Evolutionary conservation across 1,140 invertebrate species (phyloP), one percentile per base, ranked within the genome.

Genomic region (Hycleus phaleratus): DNA sequence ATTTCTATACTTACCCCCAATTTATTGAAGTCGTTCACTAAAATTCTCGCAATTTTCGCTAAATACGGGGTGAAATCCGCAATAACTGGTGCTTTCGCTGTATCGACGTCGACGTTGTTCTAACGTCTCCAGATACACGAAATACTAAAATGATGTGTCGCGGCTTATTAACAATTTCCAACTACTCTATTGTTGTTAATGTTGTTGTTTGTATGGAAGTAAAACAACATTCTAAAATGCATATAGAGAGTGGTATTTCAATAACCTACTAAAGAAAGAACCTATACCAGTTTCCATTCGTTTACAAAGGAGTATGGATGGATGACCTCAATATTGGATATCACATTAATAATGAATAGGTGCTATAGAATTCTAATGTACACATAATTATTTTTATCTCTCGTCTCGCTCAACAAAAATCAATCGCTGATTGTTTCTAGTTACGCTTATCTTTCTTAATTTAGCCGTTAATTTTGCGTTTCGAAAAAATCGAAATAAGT

Each of bases 191-290:
- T 11, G 46, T 26, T 24, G 7, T 4, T 32, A 48, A 26, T 48
- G 12, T 38, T 48, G 25, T n/a, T 48, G 25, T n/a, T 25, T 24
- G 3, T 4, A 3, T 6, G 40, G 11, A 11, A 42, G 9, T 11
- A 42, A 42, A 10, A 42, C 9, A 11, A 10, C 40, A 42, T 11
- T 4, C 40, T 3, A 18, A 42, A 10, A n/a, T 3, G 40, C 3
- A 11, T 42, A 42, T 57, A 57, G 56, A 57, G 56, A 57, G 47
- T 57, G 56, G 56, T 57, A 57, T 57, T 57, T 57, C 56, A 26
- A 40, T 57, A 46, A 46, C 56, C 56, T 57, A 57, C 56, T 57
- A 57, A 57, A 50, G 43, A 46, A 49, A 42, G 3, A 42, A 42
- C 11, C 9, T 49, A 57, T 50, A 50, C 56, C 56, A 50, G 56